These are phyloP conservation scores for Magallana gigas DNA, from an alignment of 1,140 invertebrate species.

Conservation along the genomic window DNA sequence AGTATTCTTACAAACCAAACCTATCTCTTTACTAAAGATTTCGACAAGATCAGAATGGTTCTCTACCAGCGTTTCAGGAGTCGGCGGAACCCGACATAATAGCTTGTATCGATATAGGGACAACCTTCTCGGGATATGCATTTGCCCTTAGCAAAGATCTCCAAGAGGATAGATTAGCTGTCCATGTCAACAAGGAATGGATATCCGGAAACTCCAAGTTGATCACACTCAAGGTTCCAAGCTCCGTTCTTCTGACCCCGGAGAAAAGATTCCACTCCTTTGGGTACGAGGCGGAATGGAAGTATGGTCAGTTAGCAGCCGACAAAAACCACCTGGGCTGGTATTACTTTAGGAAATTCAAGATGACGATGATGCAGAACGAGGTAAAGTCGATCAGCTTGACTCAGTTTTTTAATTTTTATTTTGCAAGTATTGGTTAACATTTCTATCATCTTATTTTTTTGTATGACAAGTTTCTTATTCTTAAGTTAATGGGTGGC, in stretches of 20 bases:
- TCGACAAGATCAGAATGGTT: conserved; percentile 4
- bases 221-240: conserved; percentile 52
- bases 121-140: conserved; percentile 58
- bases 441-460: too few species aligned
- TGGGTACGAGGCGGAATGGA: conserved; percentile 61
- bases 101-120: conserved; percentile 52
- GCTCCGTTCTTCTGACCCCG: conserved; percentile 47
- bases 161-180: conserved; percentile 44
- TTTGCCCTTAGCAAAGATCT: conserved; percentile 54
- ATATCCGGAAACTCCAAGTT: conserved; percentile 54
- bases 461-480: too few species aligned
- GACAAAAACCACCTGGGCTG: conserved; percentile 53
- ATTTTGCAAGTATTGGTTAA: too few species aligned
- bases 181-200: conserved; percentile 58
- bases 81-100: conserved; percentile 50
- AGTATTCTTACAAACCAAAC: too few species aligned
- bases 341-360: conserved; percentile 59
- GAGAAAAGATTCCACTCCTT: conserved; percentile 59
- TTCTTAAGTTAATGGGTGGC: too few species aligned
- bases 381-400: conserved; percentile 38
- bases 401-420: too few species aligned
- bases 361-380: conserved; percentile 50
- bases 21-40: background rate
- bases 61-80: conserved; percentile 9
- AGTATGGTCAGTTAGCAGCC: conserved; percentile 54